Evolutionary conservation across 2,113 vertebrate species (phyloP).

Genomic region (Toxotes chatareus): DNA sequence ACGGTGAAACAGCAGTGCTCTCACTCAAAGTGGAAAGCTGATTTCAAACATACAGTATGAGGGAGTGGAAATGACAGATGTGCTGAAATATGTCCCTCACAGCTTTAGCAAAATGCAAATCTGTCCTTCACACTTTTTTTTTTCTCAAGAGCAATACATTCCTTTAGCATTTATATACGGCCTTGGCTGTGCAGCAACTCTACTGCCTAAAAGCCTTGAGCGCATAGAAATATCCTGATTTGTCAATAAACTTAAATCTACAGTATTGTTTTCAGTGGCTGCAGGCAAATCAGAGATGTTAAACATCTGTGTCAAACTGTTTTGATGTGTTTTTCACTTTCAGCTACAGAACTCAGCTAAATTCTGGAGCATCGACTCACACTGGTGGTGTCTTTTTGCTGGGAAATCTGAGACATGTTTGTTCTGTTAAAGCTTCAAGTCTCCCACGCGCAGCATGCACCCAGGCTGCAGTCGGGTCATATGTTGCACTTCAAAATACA

Average conservation of each 20-base stretch:
- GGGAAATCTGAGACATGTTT: conserved; percentile 16
- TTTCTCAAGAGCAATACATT: conserved; percentile 14
- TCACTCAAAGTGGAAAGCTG: conserved; percentile 35
- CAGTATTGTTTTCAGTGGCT: conserved; percentile 25
- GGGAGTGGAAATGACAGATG: conserved; percentile 51
- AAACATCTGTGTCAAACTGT: conserved; percentile 35
- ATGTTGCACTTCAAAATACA: conserved; percentile 45
- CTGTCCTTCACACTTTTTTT: conserved; percentile 45
- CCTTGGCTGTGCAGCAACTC: conserved; percentile 15
- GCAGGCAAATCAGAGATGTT: conserved; percentile 34
- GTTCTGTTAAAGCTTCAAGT: conserved; percentile 14
- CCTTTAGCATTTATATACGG: conserved; percentile 21
- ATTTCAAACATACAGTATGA: conserved; percentile 47
- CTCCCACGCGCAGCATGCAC: conserved; percentile 2
- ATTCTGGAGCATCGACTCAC: background rate
- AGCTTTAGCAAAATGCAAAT: conserved; percentile 63
- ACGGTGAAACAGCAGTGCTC: conserved; percentile 14
- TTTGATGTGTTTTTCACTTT: conserved; percentile 37
- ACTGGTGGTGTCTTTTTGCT: conserved; percentile 9
- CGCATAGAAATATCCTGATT: background rate
- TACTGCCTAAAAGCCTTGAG: background rate
- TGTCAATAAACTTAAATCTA: conserved; percentile 40
- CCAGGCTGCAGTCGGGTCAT: conserved; percentile 22
- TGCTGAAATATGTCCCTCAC: conserved; percentile 46
- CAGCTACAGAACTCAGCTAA: conserved; percentile 15